phyloP scores from a whole-genome alignment of 2,888 invertebrate genomes.

The Papilio protenor region DNA sequence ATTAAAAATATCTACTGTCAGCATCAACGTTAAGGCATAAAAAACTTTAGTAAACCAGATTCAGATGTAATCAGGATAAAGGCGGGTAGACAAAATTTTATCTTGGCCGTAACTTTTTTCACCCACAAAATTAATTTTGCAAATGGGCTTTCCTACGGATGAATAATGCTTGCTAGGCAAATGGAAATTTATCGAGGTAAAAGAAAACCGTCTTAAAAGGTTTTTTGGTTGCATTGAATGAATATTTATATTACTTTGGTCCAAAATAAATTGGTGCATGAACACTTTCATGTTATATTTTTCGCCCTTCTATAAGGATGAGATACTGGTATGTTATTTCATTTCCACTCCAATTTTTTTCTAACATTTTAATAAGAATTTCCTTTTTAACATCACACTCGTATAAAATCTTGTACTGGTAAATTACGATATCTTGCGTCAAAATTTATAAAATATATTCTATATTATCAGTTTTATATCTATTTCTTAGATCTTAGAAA shows the following conservation, averaged over 20 bases:
- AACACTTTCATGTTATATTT: neutral
- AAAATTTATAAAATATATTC: neutral
- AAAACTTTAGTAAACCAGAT: conserved; percentile 26
- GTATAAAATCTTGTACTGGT: neutral
- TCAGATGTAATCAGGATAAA: conserved; percentile 39
- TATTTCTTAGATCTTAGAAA: no score
- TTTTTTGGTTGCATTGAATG: conserved; percentile 28
- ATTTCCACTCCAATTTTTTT: neutral
- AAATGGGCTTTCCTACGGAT: conserved; percentile 38
- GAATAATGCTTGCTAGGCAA: conserved; percentile 35
- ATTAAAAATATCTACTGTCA: neutral
- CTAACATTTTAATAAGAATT: neutral
- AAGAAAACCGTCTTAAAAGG: conserved; percentile 34
- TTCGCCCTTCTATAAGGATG: neutral
- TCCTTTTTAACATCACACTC: neutral
- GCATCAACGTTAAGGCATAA: neutral
- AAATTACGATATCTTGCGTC: neutral
- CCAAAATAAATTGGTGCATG: conserved; percentile 5
- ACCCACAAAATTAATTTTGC: conserved; percentile 42
- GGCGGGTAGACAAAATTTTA: conserved; percentile 38
- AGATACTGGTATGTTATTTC: neutral
- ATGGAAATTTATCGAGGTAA: conserved; percentile 39
- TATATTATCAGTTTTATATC: no score
- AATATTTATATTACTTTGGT: conserved; percentile 13
- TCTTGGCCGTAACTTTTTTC: conserved; percentile 36